Evolutionary conservation across 2,113 vertebrate genomes (phyloP), one percentile per base, ranked within the genome.

Genomic region (Myiozetetes cayanensis): DNA sequence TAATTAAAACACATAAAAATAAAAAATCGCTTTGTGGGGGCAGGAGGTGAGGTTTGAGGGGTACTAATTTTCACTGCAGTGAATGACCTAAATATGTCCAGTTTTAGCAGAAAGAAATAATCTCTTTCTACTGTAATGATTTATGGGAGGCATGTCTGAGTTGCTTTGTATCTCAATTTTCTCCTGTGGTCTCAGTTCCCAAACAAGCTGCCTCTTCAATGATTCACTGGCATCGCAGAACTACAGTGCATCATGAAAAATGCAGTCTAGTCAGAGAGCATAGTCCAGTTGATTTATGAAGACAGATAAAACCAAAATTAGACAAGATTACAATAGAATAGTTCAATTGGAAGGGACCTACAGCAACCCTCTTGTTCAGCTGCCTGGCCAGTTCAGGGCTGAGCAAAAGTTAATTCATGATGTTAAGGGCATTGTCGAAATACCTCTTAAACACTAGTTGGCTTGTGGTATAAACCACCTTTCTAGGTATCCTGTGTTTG

Each of bases 121-220:
- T 20, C n/a, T 81, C 27, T 85, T 85, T 63, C 22, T 33, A 35
- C 35, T 86, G 24, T 37, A 87, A 23, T 15, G 37, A 75, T 75
- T 93, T 71, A 68, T 87, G 23, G 27, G 44, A 81, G 27, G 12
- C 21, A 50, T 55, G 33, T 71, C 22, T 37, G 56, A 43, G 11
- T 72, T 37, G 27, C 17, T 84, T 89, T 86, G 11, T 39, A 86
- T 84, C 39, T 77, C 31, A 28, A 30, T 81, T 89, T 93, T 19
- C 41, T 31, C 31, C 30, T 44, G 21, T 47, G 30, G 10, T 73
- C 35, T 76, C 39, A 39, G 25, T 73, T 96, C 67, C 31, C 37
- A 62, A 76, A 59, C 18, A 91, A 75, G 20, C 37, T 70, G 12
- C 67, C 15, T 73, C 15, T 93, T 61, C 65, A 81, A 2, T 81